Evolutionary conservation across 1,140 invertebrate genomes (phyloP).

Genomic region (Lordiphosa mommai): DNA sequence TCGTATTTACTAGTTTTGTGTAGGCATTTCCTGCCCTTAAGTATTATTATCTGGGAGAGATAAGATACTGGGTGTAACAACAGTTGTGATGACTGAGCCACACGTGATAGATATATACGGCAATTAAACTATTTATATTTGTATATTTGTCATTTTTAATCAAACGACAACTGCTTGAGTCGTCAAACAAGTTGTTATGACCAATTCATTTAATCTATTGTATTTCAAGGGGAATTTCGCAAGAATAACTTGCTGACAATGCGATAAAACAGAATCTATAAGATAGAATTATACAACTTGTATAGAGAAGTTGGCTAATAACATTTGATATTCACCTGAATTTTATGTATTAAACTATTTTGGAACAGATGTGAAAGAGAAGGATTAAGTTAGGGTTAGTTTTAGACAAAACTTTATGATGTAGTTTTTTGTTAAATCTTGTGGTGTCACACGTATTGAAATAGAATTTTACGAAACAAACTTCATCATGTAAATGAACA

Average conservation of each 20-base stretch:
- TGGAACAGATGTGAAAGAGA: too few species aligned
- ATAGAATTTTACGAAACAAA: too few species aligned
- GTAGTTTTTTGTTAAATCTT: too few species aligned
- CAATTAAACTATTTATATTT: background rate
- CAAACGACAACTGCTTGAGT: background rate
- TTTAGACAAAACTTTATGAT: too few species aligned
- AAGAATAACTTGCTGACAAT: too few species aligned
- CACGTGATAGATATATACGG: constrained; percentile 1
- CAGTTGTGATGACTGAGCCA: background rate
- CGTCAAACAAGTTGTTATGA: background rate
- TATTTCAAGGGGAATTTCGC: background rate
- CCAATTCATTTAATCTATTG: background rate
- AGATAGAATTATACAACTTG: too few species aligned
- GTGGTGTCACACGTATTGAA: too few species aligned
- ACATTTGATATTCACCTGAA: background rate
- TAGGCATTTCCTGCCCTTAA: background rate
- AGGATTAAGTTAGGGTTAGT: too few species aligned
- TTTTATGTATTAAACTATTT: too few species aligned
- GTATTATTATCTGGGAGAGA: background rate
- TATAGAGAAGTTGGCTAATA: background rate
- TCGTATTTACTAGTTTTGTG: background rate
- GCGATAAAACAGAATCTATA: background rate
- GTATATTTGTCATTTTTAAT: background rate
- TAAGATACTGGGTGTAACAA: background rate
- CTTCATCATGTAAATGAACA: too few species aligned